phyloP scores from a whole-genome alignment of 2,888 invertebrate genomes.

The Tenthredo notha region DNA sequence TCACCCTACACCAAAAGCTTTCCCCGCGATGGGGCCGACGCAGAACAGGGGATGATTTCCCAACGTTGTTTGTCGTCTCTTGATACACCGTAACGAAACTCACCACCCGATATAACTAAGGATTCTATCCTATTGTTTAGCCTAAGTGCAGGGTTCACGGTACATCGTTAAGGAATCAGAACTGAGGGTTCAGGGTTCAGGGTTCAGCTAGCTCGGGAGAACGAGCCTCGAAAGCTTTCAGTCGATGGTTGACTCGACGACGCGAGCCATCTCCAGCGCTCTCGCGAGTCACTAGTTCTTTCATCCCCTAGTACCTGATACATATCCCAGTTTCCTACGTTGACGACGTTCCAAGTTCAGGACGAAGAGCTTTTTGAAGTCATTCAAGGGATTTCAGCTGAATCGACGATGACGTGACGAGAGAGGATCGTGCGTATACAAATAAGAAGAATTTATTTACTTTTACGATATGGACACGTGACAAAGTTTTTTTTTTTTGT shows the following conservation, averaged over 20 bases:
- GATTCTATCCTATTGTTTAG: conserved; percentile 35
- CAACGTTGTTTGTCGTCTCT: conserved; percentile 6
- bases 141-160: conserved; percentile 39
- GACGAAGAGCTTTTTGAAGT: not conserved
- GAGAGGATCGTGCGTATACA: conserved; percentile 20
- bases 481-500: not conserved
- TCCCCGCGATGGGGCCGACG: conserved; percentile 23
- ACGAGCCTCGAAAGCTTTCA: conserved; percentile 34
- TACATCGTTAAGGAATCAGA: conserved; percentile 10
- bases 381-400: not conserved
- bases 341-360: conserved; percentile 20
- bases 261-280: conserved; percentile 46
- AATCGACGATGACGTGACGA: conserved; percentile 36
- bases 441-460: not conserved
- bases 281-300: conserved; percentile 1
- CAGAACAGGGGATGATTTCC: conserved; percentile 18
- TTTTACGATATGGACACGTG: not conserved
- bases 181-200: conserved; percentile 9
- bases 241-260: conserved; percentile 45
- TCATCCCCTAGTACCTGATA: conserved; percentile 8
- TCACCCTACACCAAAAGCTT: conserved; percentile 50
- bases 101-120: conserved; percentile 27
- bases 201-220: conserved; percentile 6
- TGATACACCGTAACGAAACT: conserved; percentile 8
- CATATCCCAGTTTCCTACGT: not conserved